phyloP scores from a whole-genome alignment of 2,888 invertebrate species.

The Pseudococcus viburni region DNA sequence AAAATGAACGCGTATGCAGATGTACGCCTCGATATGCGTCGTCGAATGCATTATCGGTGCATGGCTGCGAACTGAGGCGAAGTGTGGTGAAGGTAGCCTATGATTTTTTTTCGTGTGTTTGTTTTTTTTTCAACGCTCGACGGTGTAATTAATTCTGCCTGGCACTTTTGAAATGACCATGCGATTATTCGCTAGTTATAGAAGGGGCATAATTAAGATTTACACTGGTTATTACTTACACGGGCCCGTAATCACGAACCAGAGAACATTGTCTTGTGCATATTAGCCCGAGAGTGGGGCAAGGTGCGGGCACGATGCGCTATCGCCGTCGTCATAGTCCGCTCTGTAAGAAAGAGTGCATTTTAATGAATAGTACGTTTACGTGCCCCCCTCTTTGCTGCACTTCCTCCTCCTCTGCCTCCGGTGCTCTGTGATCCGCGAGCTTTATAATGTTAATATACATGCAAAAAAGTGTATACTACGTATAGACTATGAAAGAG shows the following conservation, averaged over 20 bases:
- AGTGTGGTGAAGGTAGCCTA: background rate
- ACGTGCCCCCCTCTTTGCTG: background rate
- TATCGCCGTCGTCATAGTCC: background rate
- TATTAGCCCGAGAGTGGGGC: background rate
- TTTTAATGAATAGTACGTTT: slow-evolving; percentile 34
- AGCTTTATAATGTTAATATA: slow-evolving; percentile 33
- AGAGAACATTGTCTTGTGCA: slow-evolving; percentile 41
- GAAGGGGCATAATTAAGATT: slow-evolving; percentile 45
- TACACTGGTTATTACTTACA: slow-evolving; percentile 46
- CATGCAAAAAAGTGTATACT: background rate
- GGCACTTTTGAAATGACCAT: slow-evolving; percentile 37
- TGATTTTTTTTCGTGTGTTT: background rate
- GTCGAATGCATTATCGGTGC: slow-evolving; percentile 3
- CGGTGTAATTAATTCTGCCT: slow-evolving; percentile 48
- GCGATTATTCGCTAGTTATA: slow-evolving; percentile 49
- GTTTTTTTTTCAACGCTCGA: slow-evolving; percentile 3
- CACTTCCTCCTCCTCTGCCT: background rate
- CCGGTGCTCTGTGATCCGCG: background rate
- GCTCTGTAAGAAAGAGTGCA: background rate
- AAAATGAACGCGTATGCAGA: too few species aligned
- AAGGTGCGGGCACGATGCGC: background rate
- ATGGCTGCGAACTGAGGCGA: background rate
- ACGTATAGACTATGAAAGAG: slow-evolving; percentile 20
- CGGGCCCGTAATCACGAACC: slow-evolving; percentile 42
- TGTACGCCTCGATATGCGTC: background rate